phyloP scores from a whole-genome alignment of 2,797 vertebrate genomes.

The Margarornis squamiger region DNA sequence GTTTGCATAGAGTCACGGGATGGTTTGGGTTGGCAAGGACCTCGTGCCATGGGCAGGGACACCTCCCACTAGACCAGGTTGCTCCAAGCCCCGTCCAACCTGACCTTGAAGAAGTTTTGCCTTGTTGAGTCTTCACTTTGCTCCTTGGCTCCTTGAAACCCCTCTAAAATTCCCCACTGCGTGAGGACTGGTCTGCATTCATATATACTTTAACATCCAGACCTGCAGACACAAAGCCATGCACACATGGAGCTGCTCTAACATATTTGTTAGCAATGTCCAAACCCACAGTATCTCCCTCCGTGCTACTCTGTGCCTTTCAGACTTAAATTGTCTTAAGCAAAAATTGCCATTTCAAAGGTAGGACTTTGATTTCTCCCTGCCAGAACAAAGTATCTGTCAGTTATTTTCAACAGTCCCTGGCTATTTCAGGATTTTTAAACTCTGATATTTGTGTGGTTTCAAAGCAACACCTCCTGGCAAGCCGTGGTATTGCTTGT shows the following conservation, averaged over 20 bases:
- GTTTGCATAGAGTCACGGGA: neutral
- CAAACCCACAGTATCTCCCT: neutral
- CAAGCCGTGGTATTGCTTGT: conserved; percentile 14
- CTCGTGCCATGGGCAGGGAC: neutral
- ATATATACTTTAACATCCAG: neutral
- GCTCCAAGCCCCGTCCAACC: neutral
- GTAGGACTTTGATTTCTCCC: neutral
- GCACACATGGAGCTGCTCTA: neutral
- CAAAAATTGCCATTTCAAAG: neutral
- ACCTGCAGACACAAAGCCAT: neutral
- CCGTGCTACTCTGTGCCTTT: accelerated
- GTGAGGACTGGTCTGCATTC: neutral
- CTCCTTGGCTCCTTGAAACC: neutral
- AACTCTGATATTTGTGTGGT: neutral
- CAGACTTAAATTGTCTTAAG: neutral
- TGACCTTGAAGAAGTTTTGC: neutral
- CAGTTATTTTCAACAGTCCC: neutral
- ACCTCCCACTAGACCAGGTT: neutral
- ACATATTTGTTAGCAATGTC: neutral
- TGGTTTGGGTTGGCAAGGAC: neutral
- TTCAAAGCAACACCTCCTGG: conserved; percentile 59
- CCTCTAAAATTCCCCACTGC: neutral
- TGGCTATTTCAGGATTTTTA: neutral
- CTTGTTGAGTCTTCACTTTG: neutral
- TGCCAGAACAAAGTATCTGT: neutral